Evolutionary conservation across 1,140 invertebrate species (phyloP).

Genomic region (Pseudobourletiella spinata): DNA sequence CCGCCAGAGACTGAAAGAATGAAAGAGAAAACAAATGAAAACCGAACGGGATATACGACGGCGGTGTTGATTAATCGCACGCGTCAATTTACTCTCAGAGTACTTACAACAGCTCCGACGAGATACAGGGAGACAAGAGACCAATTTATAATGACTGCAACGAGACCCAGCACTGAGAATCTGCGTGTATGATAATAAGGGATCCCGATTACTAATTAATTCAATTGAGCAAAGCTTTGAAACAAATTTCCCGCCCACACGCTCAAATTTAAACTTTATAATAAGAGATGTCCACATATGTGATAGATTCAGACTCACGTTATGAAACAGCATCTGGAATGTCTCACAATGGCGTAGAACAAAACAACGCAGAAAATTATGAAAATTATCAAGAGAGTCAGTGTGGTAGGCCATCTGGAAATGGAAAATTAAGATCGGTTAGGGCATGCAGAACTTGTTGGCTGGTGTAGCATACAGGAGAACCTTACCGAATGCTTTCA

Average conservation of each 20-base stretch:
- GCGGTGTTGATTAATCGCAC: no score
- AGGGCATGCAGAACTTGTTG: no score
- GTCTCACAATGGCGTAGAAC: slow-evolving; percentile 68
- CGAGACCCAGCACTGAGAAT: slow-evolving; percentile 50
- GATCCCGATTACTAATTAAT: slow-evolving; percentile 4
- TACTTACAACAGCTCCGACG: slow-evolving; percentile 58
- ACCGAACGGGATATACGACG: no score
- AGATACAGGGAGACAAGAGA: slow-evolving; percentile 73
- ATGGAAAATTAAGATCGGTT: neutral
- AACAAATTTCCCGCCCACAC: no score
- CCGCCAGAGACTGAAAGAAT: slow-evolving; percentile 24
- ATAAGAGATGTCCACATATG: no score
- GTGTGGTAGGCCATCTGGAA: slow-evolving; percentile 65
- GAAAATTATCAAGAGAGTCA: slow-evolving; percentile 63
- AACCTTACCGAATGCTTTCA: slow-evolving; percentile 27
- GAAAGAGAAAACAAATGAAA: neutral
- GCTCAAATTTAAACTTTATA: no score
- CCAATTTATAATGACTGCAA: slow-evolving; percentile 84
- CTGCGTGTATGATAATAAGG: no score
- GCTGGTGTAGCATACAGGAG: no score
- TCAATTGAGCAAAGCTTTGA: neutral
- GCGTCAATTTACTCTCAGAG: no score
- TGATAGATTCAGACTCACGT: slow-evolving; percentile 59
- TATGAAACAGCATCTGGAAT: slow-evolving; percentile 72
- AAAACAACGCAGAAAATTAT: slow-evolving; percentile 70